Evolutionary conservation across 2,797 vertebrate genomes (phyloP), one percentile per base, ranked within the genome.

Genomic region (Pipistrellus nathusii): DNA sequence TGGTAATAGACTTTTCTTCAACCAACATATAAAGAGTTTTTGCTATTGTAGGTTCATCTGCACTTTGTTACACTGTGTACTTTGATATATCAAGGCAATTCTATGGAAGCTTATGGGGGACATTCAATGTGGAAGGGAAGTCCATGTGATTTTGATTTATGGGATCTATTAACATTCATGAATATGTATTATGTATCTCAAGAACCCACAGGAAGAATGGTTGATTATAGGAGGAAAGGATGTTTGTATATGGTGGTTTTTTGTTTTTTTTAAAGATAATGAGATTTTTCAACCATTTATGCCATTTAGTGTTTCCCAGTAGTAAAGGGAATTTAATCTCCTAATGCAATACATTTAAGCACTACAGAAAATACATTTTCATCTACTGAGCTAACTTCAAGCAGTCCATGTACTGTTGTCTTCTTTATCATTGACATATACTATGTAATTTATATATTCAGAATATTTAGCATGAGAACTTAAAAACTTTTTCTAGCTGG

Each of bases 91-190:
- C 8, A 48, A 75, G 55, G 64, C 95, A 81, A 55, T 72, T 96
- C 51, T 82, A 0, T 93, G 27, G 27, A 68, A 77, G 62, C n/a
- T 81, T 86, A 88, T 66, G 57, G 21, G 69, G 82, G 72, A 59
- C 41, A 18, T 53, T 95, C 14, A 59, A 3, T 53, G n/a, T 91
- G 55, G 59, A 92, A 89, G 64, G 55, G 72, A 88, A 91, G n/a
- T 75, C 83, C 57, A 87, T 91, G 57, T 83, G 85, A 86, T 93
- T 91, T 96, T 95, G 85, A 95, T 88, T 92, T 92, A 86, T 93
- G 92, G 82, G 71, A 46, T 77, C 94, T 96, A 77, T 91, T 95
- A 94, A 64, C 55, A 91, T 93, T 96, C 71, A 91, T 91, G 85
- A 90, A 46, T 96, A 83, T 91, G 55, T 30, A 91, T 83, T 92